phyloP scores from a whole-genome alignment of 2,888 invertebrate species.

The Agrotis ipsilon region DNA sequence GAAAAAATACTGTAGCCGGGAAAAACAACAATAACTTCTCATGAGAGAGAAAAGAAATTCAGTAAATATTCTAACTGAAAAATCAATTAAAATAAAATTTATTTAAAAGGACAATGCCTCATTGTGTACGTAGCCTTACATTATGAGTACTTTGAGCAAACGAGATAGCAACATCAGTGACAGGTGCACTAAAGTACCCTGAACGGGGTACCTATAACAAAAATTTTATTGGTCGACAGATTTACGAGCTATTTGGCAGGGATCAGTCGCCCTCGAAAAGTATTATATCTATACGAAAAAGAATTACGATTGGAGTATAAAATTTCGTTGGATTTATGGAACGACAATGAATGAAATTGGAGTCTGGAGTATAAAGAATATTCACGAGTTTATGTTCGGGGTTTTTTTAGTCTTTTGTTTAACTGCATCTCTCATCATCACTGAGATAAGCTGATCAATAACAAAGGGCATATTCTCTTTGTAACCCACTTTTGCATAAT shows the following conservation, averaged over 20 bases:
- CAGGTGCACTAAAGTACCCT: conserved; percentile 73
- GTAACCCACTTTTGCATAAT: too few relatives aligned
- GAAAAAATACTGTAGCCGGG: too few relatives aligned
- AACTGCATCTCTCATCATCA: too few relatives aligned
- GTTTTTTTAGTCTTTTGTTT: neutral
- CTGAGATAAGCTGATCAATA: too few relatives aligned
- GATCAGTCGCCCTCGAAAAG: conserved; percentile 67
- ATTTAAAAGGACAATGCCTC: too few relatives aligned
- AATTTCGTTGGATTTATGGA: conserved; percentile 59
- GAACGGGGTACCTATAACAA: conserved; percentile 67
- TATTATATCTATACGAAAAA: conserved; percentile 67
- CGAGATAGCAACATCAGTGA: conserved; percentile 68
- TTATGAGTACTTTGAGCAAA: conserved; percentile 54
- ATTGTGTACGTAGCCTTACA: conserved; percentile 44
- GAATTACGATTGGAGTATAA: conserved; percentile 66
- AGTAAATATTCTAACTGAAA: too few relatives aligned
- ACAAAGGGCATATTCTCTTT: too few relatives aligned
- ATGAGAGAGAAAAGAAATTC: too few relatives aligned
- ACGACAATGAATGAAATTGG: conserved; percentile 63
- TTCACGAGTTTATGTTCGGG: conserved; percentile 14
- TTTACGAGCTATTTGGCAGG: conserved; percentile 68
- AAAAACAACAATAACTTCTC: too few relatives aligned
- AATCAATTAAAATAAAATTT: too few relatives aligned
- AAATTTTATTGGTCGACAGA: conserved; percentile 70
- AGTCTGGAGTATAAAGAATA: conserved; percentile 24